Evolutionary conservation across 2,888 invertebrate species (phyloP).

Genomic region (Sphaeridia pumilis): DNA sequence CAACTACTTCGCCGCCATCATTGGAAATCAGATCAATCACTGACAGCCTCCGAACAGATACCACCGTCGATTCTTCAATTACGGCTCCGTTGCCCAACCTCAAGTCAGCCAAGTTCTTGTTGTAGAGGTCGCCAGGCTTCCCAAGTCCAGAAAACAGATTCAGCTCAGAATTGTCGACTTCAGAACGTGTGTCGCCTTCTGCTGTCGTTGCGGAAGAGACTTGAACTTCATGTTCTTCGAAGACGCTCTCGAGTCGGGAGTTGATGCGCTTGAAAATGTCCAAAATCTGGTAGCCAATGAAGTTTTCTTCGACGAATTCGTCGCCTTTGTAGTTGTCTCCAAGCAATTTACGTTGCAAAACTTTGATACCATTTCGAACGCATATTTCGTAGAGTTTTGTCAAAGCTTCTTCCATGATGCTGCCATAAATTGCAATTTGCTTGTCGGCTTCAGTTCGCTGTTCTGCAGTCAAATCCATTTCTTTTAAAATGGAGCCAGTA

Average conservation of each 20-base stretch:
- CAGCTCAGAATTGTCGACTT: constrained; percentile 4
- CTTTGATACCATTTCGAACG: constrained; percentile 21
- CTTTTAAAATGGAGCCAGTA: constrained; percentile 17
- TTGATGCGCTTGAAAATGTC: constrained; percentile 19
- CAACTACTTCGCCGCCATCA: constrained; percentile 12
- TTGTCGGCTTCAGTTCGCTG: constrained; percentile 22
- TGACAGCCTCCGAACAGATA: constrained; percentile 7
- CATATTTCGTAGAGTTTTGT: constrained; percentile 30
- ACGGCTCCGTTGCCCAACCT: too few relatives aligned
- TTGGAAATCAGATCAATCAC: constrained; percentile 14
- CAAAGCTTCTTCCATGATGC: constrained; percentile 28
- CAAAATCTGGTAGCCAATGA: constrained; percentile 17
- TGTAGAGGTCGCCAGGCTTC: background rate
- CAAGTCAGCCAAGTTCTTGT: background rate
- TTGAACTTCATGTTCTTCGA: constrained; percentile 18
- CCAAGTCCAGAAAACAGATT: too few relatives aligned
- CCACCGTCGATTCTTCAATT: background rate
- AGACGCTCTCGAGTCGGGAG: constrained; percentile 17
- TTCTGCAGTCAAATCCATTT: constrained; percentile 17
- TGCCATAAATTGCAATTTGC: constrained; percentile 20
- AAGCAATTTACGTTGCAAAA: too few relatives aligned
- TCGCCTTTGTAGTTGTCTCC: background rate
- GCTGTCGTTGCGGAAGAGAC: constrained; percentile 2
- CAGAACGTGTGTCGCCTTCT: constrained; percentile 8
- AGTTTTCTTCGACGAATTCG: background rate